Base-by-base conservation (phyloP, 2,888 invertebrate species). In the Hemaris fuciformis region DNA sequence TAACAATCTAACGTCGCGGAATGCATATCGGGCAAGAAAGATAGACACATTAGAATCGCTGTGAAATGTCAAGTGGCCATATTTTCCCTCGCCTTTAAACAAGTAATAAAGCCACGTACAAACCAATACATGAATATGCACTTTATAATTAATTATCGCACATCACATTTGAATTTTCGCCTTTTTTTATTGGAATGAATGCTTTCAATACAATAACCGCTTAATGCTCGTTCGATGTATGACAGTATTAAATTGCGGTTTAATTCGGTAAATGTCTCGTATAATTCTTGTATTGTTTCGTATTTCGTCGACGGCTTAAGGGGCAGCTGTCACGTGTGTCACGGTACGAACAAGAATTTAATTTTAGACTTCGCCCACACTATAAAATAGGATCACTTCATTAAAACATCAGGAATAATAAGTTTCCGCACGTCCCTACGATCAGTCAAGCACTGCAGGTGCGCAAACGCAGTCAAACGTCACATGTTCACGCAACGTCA, bases 371-470 rank as follows among this genome's bases (percentile, higher is more conserved):
- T 27, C 18, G 18, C 18, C 15, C 48, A 53, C 31, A 53, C 66
- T 69, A 68, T 66, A 62, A 69, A 65, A 69, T 68, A 69, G 62
- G 65, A 74, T 74, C 75, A 74, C 75, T 73, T 73, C 71, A 71
- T 79, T 73, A 70, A 66, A 69, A 68, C 43, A 60, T 76, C 20
- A 43, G 10, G 43, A 18, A 45, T 31, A 53, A 71, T 74, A 77
- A 77, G 74, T 77, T 75, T 75, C 72, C 70, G 75, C 80, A 76
- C 81, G 79, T 81, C 73, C 67, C 73, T 71, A 66, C 76, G 76
- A 83, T 84, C 84, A 82, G 78, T 85, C 83, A 83, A 71, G 72
- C 80, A 67, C 67, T 69, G 84, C 85, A 85, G 85, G 83, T 85
- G 86, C 85, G 76, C 74, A 42, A 59, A 71, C 74, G 74, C 76